Base-by-base conservation (phyloP, 92 coral and sea anemone genomes). In the Nematostella vectensis region DNA sequence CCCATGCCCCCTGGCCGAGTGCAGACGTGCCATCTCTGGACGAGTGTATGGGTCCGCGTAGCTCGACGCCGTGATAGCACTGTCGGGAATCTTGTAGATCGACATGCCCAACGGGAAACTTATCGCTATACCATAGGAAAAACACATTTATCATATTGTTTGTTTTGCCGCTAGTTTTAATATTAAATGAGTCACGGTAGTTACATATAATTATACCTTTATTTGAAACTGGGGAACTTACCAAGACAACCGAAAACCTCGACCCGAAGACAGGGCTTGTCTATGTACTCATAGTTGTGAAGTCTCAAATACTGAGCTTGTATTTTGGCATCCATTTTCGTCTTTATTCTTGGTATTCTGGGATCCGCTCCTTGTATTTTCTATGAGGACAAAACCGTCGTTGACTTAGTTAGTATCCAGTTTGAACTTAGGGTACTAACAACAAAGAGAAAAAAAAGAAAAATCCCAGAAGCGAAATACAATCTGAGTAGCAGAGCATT, bases 61-160 rank as follows among this genome's bases (percentile, higher is more conserved):
- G 16, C 64, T 66, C 25, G 72, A 55, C 6, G 72, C 72, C 15
- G 64, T 66, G 9, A 66, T 44, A 45, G 38, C 63, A 25, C 44
- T 38, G 54, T 66, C 72, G 20, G 50, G 38, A 25, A 66, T 66
- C 39, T 40, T 31, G 36, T 61, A 48, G 8, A 4, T 27, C 55
- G 58, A 39, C 72, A 66, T 66, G 54, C 72, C 72, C 47, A 63
- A n/a, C n/a, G n/a, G n/a, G n/a, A n/a, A n/a, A n/a, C n/a, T n/a
- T n/a, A n/a, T n/a, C n/a, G n/a, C n/a, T n/a, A n/a, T n/a, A n/a
- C n/a, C n/a, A n/a, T n/a, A n/a, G n/a, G n/a, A n/a, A n/a, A n/a
- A n/a, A n/a, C n/a, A n/a, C n/a, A n/a, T n/a, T n/a, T n/a, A n/a
- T n/a, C n/a, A n/a, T n/a, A n/a, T n/a, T n/a, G n/a, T n/a, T n/a